phyloP scores from a whole-genome alignment of 2,888 invertebrate genomes.

The Abrostola tripartita region DNA sequence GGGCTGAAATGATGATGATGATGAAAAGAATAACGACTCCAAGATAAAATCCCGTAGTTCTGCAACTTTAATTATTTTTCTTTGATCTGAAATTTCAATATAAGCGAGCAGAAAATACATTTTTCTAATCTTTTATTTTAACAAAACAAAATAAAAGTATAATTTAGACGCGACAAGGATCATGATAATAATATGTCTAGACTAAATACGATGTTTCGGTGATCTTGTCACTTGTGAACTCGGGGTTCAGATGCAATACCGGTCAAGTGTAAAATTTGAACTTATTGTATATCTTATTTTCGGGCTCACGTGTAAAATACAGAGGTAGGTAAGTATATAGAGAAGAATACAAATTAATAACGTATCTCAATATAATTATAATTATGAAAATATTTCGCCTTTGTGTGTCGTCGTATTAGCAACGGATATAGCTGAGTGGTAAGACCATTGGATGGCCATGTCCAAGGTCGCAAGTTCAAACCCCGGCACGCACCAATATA shows the following conservation, averaged over 20 bases:
- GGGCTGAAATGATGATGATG: too few relatives aligned
- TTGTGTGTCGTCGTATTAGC: too few relatives aligned
- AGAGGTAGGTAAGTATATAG: background rate
- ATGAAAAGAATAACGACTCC: too few relatives aligned
- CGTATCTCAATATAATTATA: too few relatives aligned
- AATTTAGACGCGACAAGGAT: background rate
- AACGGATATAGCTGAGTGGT: too few relatives aligned
- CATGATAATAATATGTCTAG: constrained; percentile 1
- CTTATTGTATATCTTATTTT: background rate
- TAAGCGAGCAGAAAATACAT: background rate
- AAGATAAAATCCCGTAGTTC: too few relatives aligned
- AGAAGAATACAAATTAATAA: too few relatives aligned
- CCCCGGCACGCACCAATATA: too few relatives aligned
- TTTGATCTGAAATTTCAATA: background rate
- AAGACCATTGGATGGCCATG: too few relatives aligned
- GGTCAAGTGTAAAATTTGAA: background rate
- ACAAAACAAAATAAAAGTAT: background rate
- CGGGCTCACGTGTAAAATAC: too few relatives aligned
- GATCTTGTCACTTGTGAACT: background rate
- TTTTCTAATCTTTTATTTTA: background rate
- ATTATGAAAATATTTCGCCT: too few relatives aligned
- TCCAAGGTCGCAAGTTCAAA: too few relatives aligned
- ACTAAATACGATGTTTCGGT: constrained; percentile 1
- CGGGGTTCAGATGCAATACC: background rate
- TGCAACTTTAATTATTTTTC: background rate